A percentile compares a stretch with the other conserved stretches of the same genome.
These are phyloP conservation scores for Symphodus melops DNA, from an alignment of 2,113 vertebrate species.

Conservation along the genomic window DNA sequence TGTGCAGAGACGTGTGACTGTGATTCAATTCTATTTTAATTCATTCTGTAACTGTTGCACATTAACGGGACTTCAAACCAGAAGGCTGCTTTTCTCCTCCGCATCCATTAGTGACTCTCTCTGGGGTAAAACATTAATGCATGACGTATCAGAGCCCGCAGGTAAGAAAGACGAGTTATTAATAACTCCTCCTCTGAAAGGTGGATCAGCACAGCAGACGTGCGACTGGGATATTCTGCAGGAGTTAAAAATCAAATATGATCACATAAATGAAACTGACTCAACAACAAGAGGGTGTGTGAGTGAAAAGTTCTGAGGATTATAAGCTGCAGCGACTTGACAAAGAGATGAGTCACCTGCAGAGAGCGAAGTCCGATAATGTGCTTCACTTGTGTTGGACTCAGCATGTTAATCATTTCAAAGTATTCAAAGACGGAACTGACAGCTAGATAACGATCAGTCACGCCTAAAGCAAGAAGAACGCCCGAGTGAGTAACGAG, in stretches of 20 bases:
- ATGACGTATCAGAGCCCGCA: too few relatives aligned
- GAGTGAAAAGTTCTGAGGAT: background rate
- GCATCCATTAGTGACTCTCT: slow-evolving; percentile 2
- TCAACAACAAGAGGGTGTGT: background rate
- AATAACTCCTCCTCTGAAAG: background rate
- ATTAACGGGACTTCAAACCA: background rate
- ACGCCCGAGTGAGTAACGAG: too few relatives aligned
- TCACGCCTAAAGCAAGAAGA: too few relatives aligned
- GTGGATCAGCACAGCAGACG: background rate
- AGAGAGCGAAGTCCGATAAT: background rate
- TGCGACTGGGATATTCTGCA: background rate
- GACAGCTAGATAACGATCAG: too few relatives aligned
- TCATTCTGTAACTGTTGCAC: background rate
- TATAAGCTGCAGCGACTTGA: background rate
- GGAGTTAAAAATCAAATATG: background rate
- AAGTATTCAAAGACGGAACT: too few relatives aligned
- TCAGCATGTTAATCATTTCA: too few relatives aligned
- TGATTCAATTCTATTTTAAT: background rate
- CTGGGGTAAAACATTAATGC: too few relatives aligned
- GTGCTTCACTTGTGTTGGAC: background rate
- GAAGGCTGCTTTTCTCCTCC: slow-evolving; percentile 9
- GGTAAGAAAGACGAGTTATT: slow-evolving; percentile 7
- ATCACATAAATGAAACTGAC: background rate
- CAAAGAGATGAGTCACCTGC: background rate
- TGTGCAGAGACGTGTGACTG: background rate